Conservation (phyloP, 2,797 vertebrate species). For the Chelidonichthys spinosus region DNA sequence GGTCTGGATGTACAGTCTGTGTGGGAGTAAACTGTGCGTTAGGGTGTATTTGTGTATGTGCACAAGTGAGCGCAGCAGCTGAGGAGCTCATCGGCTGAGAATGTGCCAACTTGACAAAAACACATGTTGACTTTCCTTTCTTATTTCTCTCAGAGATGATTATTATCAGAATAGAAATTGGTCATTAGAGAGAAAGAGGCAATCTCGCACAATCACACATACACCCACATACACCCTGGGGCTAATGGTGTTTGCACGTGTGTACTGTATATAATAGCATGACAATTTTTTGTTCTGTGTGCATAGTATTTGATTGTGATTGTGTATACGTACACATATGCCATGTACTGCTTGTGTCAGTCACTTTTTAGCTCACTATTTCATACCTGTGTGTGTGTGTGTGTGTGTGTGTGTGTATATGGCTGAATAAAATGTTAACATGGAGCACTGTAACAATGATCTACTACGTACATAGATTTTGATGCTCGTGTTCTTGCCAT, state of each 20-base stretch:
- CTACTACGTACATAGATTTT: background rate
- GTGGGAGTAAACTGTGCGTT: slow-evolving; percentile 3
- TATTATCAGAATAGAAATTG: slow-evolving; percentile 61
- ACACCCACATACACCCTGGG: slow-evolving; percentile 31
- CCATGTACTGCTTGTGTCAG: background rate
- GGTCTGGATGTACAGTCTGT: background rate
- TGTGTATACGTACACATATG: slow-evolving; percentile 1
- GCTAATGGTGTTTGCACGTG: slow-evolving; percentile 28
- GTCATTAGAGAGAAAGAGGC: slow-evolving; percentile 53
- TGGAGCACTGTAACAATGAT: background rate
- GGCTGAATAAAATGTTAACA: background rate
- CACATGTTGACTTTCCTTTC: slow-evolving; percentile 52
- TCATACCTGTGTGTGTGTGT: no score
- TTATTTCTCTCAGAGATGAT: slow-evolving; percentile 60
- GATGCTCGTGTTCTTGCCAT: background rate
- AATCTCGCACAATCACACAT: slow-evolving; percentile 53
- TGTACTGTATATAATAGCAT: background rate
- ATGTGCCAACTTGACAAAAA: slow-evolving; percentile 68
- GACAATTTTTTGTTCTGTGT: slow-evolving; percentile 10
- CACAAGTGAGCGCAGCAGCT: background rate
- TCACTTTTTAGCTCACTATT: no score
- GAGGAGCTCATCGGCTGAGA: slow-evolving; percentile 49
- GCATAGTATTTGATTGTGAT: slow-evolving; percentile 3
- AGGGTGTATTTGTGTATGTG: background rate
- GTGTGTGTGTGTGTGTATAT: no score